Conservation (phyloP, 2,888 invertebrate genomes). For the Lamellibrachia satsuma region DNA sequence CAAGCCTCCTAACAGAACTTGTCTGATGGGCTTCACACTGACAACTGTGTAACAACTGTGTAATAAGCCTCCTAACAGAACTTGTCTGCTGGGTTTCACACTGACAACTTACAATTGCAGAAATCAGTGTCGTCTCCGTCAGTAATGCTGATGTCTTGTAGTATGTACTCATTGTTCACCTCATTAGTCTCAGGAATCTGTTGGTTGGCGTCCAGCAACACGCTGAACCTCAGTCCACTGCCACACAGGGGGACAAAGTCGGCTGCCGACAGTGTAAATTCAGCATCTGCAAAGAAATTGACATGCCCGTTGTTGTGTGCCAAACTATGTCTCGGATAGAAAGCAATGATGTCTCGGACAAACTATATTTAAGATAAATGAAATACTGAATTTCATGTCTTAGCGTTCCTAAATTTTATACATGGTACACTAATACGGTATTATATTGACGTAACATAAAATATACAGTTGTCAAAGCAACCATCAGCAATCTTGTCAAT, state of each 20-base stretch:
- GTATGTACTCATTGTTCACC: neutral
- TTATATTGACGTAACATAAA: neutral
- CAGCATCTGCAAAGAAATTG: neutral
- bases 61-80: neutral
- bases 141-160: neutral
- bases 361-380: too few species aligned
- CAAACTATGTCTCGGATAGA: too few species aligned
- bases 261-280: neutral
- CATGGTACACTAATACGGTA: neutral
- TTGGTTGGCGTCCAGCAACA: neutral
- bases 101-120: neutral
- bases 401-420: neutral
- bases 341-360: too few species aligned
- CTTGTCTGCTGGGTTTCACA: neutral
- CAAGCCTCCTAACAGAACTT: too few species aligned
- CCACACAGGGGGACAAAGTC: neutral
- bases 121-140: neutral
- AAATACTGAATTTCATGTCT: neutral
- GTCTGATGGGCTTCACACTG: too few species aligned
- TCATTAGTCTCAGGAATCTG: neutral
- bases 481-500: neutral
- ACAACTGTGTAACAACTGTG: too few species aligned
- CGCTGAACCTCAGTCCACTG: neutral
- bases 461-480: neutral
- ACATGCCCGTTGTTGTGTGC: neutral